phyloP scores from a whole-genome alignment of 2,113 vertebrate species.

The Notothenia coriiceps region DNA sequence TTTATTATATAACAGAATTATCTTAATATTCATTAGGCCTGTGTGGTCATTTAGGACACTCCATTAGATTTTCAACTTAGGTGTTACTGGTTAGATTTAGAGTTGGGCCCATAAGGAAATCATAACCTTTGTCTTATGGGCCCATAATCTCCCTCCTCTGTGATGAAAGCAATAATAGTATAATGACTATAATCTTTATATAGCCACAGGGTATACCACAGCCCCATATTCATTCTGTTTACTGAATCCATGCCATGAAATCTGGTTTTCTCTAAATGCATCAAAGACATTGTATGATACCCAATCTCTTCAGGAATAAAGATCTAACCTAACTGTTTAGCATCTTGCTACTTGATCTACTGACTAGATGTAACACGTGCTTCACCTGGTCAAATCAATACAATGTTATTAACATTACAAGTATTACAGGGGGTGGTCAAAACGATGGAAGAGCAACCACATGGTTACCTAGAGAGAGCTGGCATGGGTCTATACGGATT shows the following conservation, averaged over 20 bases:
- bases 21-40: constrained; percentile 43
- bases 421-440: constrained; percentile 22
- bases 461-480: constrained; percentile 1
- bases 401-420: constrained; percentile 12
- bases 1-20: constrained; percentile 48
- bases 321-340: constrained; percentile 73
- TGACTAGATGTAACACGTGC: constrained; percentile 55
- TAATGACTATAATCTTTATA: constrained; percentile 76
- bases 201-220: constrained; percentile 73
- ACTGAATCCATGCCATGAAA: constrained; percentile 74
- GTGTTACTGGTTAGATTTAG: constrained; percentile 75
- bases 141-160: constrained; percentile 69
- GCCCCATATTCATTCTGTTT: constrained; percentile 71
- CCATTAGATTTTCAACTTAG: constrained; percentile 76
- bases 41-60: constrained; percentile 34
- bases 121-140: constrained; percentile 73
- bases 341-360: constrained; percentile 56
- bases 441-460: constrained; percentile 26
- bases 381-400: constrained; percentile 11
- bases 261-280: constrained; percentile 76
- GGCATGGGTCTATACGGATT: background rate
- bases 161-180: constrained; percentile 83
- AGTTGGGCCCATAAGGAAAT: constrained; percentile 62
- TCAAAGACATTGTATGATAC: constrained; percentile 80
- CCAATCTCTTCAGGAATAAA: constrained; percentile 83